Evolutionary conservation across 2,113 vertebrate genomes (phyloP).

Genomic region (Isichthys henryi): DNA sequence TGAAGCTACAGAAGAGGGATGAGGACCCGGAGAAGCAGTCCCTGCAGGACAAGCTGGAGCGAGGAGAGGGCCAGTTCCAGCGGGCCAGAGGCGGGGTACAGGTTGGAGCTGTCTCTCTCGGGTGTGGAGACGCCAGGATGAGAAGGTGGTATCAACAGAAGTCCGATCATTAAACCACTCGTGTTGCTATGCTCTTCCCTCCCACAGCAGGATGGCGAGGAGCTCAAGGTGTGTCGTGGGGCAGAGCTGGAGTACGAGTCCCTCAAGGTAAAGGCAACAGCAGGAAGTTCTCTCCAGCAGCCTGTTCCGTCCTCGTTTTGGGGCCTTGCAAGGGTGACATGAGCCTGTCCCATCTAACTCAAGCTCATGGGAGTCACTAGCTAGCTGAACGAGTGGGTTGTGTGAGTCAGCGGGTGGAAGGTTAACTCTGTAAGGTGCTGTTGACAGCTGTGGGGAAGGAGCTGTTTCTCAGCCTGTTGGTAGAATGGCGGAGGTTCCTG

Average conservation of each 20-base stretch:
- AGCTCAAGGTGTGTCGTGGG: slow-evolving; percentile 80
- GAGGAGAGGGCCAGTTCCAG: slow-evolving; percentile 71
- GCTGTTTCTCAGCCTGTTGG: background rate
- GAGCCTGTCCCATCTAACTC: background rate
- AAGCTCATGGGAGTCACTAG: background rate
- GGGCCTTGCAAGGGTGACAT: background rate
- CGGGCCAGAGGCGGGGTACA: slow-evolving; percentile 63
- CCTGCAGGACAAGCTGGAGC: slow-evolving; percentile 78
- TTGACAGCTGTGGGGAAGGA: background rate
- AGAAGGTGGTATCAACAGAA: background rate
- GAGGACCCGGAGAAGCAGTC: slow-evolving; percentile 81
- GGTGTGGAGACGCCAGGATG: background rate
- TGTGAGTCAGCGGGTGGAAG: background rate
- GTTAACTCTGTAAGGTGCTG: background rate
- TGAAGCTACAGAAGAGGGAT: slow-evolving; percentile 89
- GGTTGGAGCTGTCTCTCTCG: slow-evolving; percentile 19
- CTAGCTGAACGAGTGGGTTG: background rate
- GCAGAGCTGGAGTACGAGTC: slow-evolving; percentile 95
- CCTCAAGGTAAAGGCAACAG: slow-evolving; percentile 73
- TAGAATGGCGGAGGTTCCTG: background rate
- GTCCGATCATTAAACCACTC: background rate
- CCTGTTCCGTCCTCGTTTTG: background rate
- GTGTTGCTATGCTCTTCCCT: background rate
- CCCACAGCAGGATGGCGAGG: slow-evolving; percentile 69
- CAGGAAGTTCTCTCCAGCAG: background rate